Base-by-base conservation (phyloP, 2,888 invertebrate species). In the Ceramica pisi region DNA sequence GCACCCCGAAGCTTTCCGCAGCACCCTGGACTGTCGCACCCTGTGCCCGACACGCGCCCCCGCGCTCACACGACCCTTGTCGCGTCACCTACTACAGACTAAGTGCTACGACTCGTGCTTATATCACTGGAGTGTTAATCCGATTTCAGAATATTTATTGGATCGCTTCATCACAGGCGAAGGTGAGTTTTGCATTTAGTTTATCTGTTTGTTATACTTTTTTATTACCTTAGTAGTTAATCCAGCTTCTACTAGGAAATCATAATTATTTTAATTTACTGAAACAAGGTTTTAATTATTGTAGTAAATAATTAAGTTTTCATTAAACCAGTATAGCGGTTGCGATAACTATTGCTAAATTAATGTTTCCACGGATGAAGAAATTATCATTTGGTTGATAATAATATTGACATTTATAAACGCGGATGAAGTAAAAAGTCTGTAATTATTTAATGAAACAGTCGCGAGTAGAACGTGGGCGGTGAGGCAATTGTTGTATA, bases 31-130 rank as follows among this genome's bases (percentile, higher is more conserved):
- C 90, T 88, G 86, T 85, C 83, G 21, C 56, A 57, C 85, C 85
- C 83, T 91, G 93, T 93, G 92, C 88, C 86, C 87, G 86, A 72
- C 69, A 85, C 80, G 83, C 87, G 85, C 81, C 14, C 64, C 65
- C 91, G 90, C 79, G 89, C 81, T 85, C 89, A 93, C 94, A 90
- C 84, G 81, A 84, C 84, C 84, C 85, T 82, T 71, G 85, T 89
- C 87, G 88, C 88, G 90, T 91, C 92, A 86, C 89, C 90, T 83
- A 88, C 85, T 90, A 93, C 86, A 92, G 94, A 94, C 95, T 82
- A 92, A 95, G 95, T 95, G 95, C 91, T 93, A 89, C 92, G 88
- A 92, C 91, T 94, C 94, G 95, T 95, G 95, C 92, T 93, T 93
- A 91, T 90, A 92, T 91, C 94, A 93, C 93, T 92, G 91, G 91